These are phyloP conservation scores for Agonopterix subpropinquella DNA, from an alignment of 2,888 invertebrate genomes.

Conservation along the genomic window DNA sequence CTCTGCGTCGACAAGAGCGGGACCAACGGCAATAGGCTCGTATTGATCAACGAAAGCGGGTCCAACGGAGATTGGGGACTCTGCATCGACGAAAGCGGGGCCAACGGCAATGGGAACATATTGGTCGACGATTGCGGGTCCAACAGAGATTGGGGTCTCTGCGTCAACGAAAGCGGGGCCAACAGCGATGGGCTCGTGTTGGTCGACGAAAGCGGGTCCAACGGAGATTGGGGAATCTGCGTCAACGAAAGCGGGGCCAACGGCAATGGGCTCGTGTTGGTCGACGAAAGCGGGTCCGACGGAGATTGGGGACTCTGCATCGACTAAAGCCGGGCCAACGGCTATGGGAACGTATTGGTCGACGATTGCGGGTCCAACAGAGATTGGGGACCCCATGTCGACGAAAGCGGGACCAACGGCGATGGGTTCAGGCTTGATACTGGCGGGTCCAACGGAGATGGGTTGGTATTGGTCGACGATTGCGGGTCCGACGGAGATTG, in stretches of 20 bases:
- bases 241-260: slow-evolving; percentile 1
- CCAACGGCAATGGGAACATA: background rate
- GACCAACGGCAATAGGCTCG: background rate
- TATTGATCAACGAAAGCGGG: no score
- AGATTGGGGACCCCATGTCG: no score
- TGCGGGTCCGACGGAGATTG: background rate
- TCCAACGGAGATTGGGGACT: no score
- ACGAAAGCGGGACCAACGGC: background rate
- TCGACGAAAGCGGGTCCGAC: background rate
- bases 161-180: background rate
- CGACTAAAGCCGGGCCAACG: no score
- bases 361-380: background rate
- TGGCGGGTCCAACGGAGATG: slow-evolving; percentile 1
- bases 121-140: background rate
- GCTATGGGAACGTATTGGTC: no score
- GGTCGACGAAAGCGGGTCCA: background rate
- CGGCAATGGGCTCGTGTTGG: background rate
- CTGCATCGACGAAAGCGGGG: no score
- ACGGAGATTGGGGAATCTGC: background rate
- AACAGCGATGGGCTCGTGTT: no score
- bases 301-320: no score
- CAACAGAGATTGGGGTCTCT: background rate
- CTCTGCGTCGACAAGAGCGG: background rate
- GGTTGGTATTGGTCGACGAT: background rate
- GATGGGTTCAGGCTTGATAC: background rate